These are phyloP conservation scores for Crossoptilon crossoptilon DNA, from an alignment of 2,797 vertebrate species.

Conservation along the genomic window DNA sequence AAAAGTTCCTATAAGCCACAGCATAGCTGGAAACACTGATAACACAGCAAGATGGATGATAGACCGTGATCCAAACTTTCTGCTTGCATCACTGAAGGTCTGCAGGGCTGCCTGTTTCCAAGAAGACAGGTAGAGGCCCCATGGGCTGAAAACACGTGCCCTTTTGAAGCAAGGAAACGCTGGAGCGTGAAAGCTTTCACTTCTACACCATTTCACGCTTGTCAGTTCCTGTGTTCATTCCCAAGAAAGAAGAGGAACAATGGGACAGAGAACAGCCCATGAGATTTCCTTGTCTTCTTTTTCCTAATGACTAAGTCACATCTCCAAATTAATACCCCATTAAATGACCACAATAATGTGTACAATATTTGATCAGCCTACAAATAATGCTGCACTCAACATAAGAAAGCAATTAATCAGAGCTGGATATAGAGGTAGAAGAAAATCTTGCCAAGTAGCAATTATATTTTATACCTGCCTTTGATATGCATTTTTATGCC, in stretches of 20 bases:
- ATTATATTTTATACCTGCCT: constrained; percentile 58
- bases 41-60: background rate
- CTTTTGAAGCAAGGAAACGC: background rate
- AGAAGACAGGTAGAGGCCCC: constrained; percentile 25
- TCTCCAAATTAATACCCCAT: background rate
- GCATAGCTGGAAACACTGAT: background rate
- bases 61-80: background rate
- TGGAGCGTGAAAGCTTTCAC: background rate
- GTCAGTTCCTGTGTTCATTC: background rate
- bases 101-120: constrained; percentile 26
- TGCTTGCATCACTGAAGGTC: background rate
- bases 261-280: background rate
- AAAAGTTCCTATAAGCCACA: background rate
- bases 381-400: constrained; percentile 23
- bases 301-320: constrained; percentile 15
- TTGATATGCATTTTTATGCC: constrained; percentile 60
- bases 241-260: constrained; percentile 29
- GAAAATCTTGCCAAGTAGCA: constrained; percentile 48
- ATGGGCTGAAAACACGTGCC: background rate
- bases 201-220: background rate
- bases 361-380: constrained; percentile 36
- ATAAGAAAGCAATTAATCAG: constrained; percentile 56
- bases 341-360: background rate
- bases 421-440: constrained; percentile 37
- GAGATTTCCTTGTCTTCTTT: constrained; percentile 5